Conservation (phyloP, 2,113 vertebrate species). For the Solea solea region DNA sequence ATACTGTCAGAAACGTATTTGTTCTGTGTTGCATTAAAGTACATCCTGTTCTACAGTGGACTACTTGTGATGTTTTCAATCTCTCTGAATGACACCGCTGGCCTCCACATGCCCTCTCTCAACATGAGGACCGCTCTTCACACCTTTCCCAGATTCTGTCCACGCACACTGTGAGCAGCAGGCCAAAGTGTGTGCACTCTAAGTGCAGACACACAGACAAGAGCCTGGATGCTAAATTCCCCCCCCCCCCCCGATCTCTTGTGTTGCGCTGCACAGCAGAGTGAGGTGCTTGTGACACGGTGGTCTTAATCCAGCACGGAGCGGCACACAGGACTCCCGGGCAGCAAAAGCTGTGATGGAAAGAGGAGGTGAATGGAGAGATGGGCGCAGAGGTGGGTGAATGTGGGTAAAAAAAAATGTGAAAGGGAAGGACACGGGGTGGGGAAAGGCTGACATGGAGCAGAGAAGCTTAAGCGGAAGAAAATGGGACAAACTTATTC, state of each 20-base stretch:
- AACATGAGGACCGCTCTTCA: slow-evolving; percentile 3
- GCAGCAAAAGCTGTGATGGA: slow-evolving; percentile 17
- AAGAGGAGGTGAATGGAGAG: slow-evolving; percentile 18
- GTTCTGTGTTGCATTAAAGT: no score
- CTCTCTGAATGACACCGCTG: neutral
- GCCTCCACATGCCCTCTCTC: slow-evolving; percentile 2
- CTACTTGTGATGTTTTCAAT: neutral
- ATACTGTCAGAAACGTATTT: no score
- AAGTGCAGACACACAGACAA: neutral
- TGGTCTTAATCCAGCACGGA: slow-evolving; percentile 48
- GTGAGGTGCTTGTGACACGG: slow-evolving; percentile 32
- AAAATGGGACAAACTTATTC: slow-evolving; percentile 4
- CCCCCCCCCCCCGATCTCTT: slow-evolving; percentile 20
- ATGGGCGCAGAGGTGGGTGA: neutral
- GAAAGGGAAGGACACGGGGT: neutral
- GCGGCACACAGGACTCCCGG: slow-evolving; percentile 47
- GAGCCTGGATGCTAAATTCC: slow-evolving; percentile 14
- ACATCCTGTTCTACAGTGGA: no score
- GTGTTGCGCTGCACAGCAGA: slow-evolving; percentile 42
- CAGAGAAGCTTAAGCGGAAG: neutral
- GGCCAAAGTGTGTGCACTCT: slow-evolving; percentile 1
- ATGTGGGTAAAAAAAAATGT: slow-evolving; percentile 22
- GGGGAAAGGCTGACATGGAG: slow-evolving; percentile 7
- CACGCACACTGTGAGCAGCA: neutral
- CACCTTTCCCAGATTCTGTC: neutral